Conservation (phyloP, 1,140 invertebrate species). For the Heliconius hewitsoni region DNA sequence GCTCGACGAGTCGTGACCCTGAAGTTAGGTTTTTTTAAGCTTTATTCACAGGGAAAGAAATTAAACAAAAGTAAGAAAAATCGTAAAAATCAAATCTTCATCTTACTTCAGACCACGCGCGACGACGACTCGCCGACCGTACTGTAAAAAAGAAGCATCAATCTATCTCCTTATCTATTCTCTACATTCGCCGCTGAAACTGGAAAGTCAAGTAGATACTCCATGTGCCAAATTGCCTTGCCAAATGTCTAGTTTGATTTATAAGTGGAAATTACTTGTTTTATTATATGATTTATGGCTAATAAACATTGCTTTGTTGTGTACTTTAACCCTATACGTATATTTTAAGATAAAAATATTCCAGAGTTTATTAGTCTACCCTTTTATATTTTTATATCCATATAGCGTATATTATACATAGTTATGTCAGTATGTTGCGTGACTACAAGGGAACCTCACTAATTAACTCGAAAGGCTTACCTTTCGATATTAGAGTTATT, state of each 20-base stretch:
- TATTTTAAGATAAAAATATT: background rate
- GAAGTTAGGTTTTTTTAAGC: too few relatives aligned
- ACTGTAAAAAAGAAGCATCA: background rate
- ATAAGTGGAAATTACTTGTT: slow-evolving; percentile 17
- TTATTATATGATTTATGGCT: background rate
- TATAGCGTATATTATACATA: background rate
- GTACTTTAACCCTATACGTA: too few relatives aligned
- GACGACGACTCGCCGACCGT: too few relatives aligned
- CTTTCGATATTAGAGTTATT: too few relatives aligned
- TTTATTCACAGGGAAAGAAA: too few relatives aligned
- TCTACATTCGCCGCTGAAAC: slow-evolving; percentile 19
- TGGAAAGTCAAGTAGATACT: slow-evolving; percentile 25
- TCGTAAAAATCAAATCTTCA: too few relatives aligned
- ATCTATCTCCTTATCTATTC: slow-evolving; percentile 17
- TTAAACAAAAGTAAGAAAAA: too few relatives aligned
- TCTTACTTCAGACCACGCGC: too few relatives aligned
- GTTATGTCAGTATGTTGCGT: background rate
- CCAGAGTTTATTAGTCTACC: background rate
- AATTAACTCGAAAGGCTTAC: background rate
- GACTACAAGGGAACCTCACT: background rate
- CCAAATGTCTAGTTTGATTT: slow-evolving; percentile 29
- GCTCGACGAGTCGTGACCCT: too few relatives aligned
- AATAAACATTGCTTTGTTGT: background rate
- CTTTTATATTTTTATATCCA: background rate
- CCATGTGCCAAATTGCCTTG: slow-evolving; percentile 31